Evolutionary conservation across 2,888 invertebrate species (phyloP).

Genomic region (Dasysyrphus albostriatus): DNA sequence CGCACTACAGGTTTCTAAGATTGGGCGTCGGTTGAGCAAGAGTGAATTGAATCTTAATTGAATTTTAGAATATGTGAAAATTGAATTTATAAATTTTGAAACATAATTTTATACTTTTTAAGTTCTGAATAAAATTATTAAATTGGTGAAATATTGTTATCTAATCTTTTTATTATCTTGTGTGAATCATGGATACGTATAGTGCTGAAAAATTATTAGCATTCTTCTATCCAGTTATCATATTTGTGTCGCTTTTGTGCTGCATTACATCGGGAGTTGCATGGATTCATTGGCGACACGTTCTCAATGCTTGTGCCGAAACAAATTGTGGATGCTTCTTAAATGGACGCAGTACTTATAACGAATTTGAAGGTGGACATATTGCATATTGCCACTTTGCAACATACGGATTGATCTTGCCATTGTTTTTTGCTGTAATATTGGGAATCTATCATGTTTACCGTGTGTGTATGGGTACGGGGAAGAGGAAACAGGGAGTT

Average conservation of each 20-base stretch:
- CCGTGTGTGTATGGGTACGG: constrained; percentile 87
- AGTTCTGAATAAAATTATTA: neutral
- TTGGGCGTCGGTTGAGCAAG: constrained; percentile 67
- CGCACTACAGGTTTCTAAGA: constrained; percentile 55
- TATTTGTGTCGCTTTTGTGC: constrained; percentile 80
- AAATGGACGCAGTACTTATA: constrained; percentile 86
- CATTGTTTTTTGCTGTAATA: constrained; percentile 87
- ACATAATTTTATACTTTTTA: neutral
- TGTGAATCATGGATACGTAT: constrained; percentile 81
- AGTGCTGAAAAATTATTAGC: constrained; percentile 81
- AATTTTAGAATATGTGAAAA: constrained; percentile 61
- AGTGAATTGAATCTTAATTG: constrained; percentile 24
- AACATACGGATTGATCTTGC: constrained; percentile 88
- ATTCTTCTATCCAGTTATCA: constrained; percentile 81
- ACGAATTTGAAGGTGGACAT: constrained; percentile 88
- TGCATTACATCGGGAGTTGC: constrained; percentile 85
- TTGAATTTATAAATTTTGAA: neutral
- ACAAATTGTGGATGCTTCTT: constrained; percentile 89
- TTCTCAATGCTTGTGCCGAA: constrained; percentile 88
- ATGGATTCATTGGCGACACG: constrained; percentile 88
- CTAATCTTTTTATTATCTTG: constrained; percentile 45
- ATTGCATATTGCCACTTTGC: constrained; percentile 88
- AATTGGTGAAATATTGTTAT: constrained; percentile 48
- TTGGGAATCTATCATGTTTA: constrained; percentile 89
- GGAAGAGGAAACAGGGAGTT: constrained; percentile 83